Evolutionary conservation across 2,113 vertebrate species (phyloP), one percentile per base, ranked within the genome.

Genomic region (Gyps fulvus): DNA sequence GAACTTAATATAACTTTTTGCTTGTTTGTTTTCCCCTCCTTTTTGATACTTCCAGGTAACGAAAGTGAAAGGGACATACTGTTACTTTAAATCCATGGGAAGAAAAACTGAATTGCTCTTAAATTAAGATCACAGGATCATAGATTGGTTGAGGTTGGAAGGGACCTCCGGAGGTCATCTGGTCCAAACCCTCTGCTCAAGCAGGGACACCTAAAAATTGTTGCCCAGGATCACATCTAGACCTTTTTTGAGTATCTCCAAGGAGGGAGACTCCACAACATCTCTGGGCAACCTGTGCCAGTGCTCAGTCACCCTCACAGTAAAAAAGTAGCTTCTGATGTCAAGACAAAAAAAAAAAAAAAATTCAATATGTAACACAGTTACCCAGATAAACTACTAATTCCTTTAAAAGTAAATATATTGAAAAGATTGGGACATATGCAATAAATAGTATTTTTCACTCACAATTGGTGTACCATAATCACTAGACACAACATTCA

Each of bases 401-500:
- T 49, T 74, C 32, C 26, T 65, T 87, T 59, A 54, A 38, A 67
- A 79, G 31, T 26, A 80, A 74, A 54, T 49, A n/a, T 15, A 58
- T 13, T 59, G 6, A 83, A 83, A 83, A 54, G 9, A 47, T 26
- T 47, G 11, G 34, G n/a, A 36, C 3, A 31, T 47, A 42, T 32
- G 17, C 7, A 80, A 49, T 20, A 21, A 14, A 26, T 17, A 74
- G 6, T 8, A 43, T 55, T 25, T 61, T 42, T 11, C 13, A 57
- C 29, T 43, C 23, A 15, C 2, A 11, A 34, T 2, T 65, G 14
- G 4, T 0, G 2, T 25, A 34, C 25, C 8, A n/a, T n/a, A 42
- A 71, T 49, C 38, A 11, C 40, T 45, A 66, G 40, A 50, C 49
- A 61, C 25, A 76, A 76, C 66, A 79, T 42, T 83, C 26, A 76